These are phyloP conservation scores for Trichomycterus rosablanca DNA, from an alignment of 2,113 vertebrate genomes.

Conservation along the genomic window DNA sequence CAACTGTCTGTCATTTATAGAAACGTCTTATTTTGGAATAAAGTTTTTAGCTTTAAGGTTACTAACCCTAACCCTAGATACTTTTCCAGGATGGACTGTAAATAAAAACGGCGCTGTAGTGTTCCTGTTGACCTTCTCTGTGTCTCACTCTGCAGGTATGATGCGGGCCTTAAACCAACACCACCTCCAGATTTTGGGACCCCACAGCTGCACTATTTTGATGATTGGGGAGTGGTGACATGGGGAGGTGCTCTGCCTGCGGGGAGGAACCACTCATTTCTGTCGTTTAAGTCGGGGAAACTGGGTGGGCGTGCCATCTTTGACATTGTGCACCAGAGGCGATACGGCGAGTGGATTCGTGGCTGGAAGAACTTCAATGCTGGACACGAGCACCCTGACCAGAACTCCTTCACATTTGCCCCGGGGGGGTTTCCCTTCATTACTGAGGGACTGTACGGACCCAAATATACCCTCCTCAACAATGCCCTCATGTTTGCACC, in stretches of 20 bases:
- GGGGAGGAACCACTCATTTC: conserved; percentile 80
- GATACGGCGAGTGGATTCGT: conserved; percentile 92
- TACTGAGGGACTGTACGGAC: conserved; percentile 93
- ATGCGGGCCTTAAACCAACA: conserved; percentile 74
- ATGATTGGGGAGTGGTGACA: conserved; percentile 97
- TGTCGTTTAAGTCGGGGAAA: conserved; percentile 98
- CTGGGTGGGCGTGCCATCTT: conserved; percentile 95
- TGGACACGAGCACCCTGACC: conserved; percentile 94
- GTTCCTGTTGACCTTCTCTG: not conserved
- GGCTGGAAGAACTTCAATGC: conserved; percentile 98
- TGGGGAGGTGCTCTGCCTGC: conserved; percentile 84
- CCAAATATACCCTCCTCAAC: conserved; percentile 92
- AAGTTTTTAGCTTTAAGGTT: too few relatives aligned
- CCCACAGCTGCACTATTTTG: conserved; percentile 85
- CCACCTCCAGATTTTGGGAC: conserved; percentile 84
- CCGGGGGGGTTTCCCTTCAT: conserved; percentile 92
- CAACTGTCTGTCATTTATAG: too few relatives aligned
- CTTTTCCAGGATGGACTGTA: too few relatives aligned
- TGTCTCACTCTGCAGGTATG: conserved; percentile 73
- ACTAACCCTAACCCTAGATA: too few relatives aligned
- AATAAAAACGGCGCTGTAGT: too few relatives aligned
- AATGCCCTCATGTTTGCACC: conserved; percentile 89
- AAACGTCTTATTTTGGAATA: too few relatives aligned
- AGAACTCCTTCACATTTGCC: conserved; percentile 94
- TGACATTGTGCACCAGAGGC: conserved; percentile 89